phyloP scores from a whole-genome alignment of 2,113 vertebrate genomes.

The Protomyctophum bolini region DNA sequence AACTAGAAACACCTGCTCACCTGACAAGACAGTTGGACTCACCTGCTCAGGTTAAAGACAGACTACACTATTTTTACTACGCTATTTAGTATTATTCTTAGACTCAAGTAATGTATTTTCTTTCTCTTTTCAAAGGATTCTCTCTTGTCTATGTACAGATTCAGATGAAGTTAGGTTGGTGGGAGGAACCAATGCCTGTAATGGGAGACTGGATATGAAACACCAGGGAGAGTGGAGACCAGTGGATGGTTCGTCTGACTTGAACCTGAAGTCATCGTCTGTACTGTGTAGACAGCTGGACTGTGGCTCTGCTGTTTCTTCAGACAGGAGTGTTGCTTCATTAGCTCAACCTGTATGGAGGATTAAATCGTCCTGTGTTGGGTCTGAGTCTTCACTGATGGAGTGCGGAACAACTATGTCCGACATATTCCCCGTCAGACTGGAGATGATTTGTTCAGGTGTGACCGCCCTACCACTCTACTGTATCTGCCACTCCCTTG shows the following conservation, averaged over 20 bases:
- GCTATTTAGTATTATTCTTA: too few species aligned
- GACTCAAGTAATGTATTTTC: too few species aligned
- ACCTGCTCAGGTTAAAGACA: too few species aligned
- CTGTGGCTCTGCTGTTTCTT: slow-evolving; percentile 18
- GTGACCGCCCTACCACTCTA: too few species aligned
- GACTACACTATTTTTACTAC: too few species aligned
- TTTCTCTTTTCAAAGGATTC: not conserved
- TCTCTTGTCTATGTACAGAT: not conserved
- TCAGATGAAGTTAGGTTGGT: slow-evolving; percentile 7
- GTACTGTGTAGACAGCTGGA: slow-evolving; percentile 11
- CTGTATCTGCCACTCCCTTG: too few species aligned
- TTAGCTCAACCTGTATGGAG: slow-evolving; percentile 3
- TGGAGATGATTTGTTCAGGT: not conserved
- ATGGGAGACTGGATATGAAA: not conserved
- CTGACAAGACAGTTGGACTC: too few species aligned
- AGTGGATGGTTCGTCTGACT: not conserved
- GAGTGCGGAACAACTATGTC: not conserved
- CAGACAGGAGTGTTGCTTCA: rapidly evolving
- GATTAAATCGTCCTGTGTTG: not conserved
- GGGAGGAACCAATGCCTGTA: slow-evolving; percentile 12
- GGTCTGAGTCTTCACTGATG: not conserved
- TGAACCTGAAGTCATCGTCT: not conserved
- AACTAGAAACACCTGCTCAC: too few species aligned
- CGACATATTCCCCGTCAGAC: not conserved
- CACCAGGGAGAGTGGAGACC: not conserved